Evolutionary conservation across 2,888 invertebrate genomes (phyloP).

Genomic region (Punctoribates punctum): DNA sequence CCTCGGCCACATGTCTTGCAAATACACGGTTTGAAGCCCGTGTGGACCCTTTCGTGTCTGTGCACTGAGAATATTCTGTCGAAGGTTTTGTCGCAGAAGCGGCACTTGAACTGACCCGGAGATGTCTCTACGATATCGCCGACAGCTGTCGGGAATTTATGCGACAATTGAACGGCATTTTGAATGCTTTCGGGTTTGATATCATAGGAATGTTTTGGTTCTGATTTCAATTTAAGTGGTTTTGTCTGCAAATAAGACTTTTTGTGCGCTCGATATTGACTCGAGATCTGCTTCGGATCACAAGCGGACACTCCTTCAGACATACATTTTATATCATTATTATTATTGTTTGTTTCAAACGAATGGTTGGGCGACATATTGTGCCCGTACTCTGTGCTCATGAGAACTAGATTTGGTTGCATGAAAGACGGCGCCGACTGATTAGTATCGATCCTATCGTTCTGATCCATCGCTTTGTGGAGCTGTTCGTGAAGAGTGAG

Average conservation of each 20-base stretch:
- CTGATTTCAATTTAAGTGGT: constrained; percentile 10
- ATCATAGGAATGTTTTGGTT: constrained; percentile 30
- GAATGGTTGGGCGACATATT: constrained; percentile 21
- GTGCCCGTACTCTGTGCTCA: constrained; percentile 30
- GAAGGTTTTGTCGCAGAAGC: constrained; percentile 53
- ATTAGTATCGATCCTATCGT: background rate
- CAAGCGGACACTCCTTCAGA: background rate
- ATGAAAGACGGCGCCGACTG: constrained; percentile 34
- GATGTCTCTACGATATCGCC: constrained; percentile 45
- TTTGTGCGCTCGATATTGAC: constrained; percentile 5
- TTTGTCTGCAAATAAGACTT: constrained; percentile 24
- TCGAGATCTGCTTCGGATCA: background rate
- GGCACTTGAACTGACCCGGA: constrained; percentile 50
- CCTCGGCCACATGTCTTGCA: constrained; percentile 54
- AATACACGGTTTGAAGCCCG: constrained; percentile 53
- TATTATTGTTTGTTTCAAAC: constrained; percentile 1
- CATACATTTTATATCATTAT: constrained; percentile 7
- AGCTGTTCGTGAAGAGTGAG: constrained; percentile 47
- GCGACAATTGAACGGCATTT: constrained; percentile 2
- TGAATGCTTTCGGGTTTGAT: constrained; percentile 12
- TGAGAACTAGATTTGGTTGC: constrained; percentile 37
- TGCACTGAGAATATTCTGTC: constrained; percentile 53
- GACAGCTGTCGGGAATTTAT: constrained; percentile 37
- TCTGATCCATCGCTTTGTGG: constrained; percentile 46
- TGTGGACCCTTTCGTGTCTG: constrained; percentile 54